These are phyloP conservation scores for Zeugodacus cucurbitae DNA, from an alignment of 1,140 invertebrate genomes.

Conservation along the genomic window DNA sequence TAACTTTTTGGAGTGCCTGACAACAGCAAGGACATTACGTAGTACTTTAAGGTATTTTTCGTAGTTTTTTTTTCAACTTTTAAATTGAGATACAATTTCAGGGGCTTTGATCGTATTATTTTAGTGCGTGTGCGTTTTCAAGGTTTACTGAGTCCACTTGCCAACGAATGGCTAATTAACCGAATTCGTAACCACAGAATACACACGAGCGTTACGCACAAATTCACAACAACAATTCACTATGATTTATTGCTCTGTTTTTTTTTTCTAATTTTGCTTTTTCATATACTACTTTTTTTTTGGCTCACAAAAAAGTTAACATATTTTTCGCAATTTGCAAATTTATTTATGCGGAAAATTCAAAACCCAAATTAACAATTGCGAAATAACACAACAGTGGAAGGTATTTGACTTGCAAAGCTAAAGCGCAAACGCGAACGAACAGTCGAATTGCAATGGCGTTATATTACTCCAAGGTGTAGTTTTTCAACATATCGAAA, in stretches of 20 bases:
- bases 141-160: not conserved
- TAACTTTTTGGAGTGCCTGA: not conserved
- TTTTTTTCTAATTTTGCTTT: not conserved
- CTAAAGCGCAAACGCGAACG: not conserved
- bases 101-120: not conserved
- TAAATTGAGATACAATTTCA: not conserved
- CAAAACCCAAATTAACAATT: not conserved
- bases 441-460: not conserved
- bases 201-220: not conserved
- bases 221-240: not conserved
- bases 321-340: not conserved
- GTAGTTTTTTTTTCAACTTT: not conserved
- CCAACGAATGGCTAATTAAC: not conserved
- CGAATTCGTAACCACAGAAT: not conserved
- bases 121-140: not conserved
- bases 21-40: not conserved
- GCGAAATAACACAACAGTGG: not conserved
- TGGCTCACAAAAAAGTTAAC: not conserved
- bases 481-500: too few relatives aligned
- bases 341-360: constrained; percentile 1
- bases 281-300: not conserved
- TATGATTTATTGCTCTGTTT: not conserved
- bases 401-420: not conserved
- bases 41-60: not conserved
- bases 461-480: too few relatives aligned